Conservation (phyloP, 30 jellyfish, hydroid and myxozoan species). For the Aurelia aurita complex sp. Pacific region DNA sequence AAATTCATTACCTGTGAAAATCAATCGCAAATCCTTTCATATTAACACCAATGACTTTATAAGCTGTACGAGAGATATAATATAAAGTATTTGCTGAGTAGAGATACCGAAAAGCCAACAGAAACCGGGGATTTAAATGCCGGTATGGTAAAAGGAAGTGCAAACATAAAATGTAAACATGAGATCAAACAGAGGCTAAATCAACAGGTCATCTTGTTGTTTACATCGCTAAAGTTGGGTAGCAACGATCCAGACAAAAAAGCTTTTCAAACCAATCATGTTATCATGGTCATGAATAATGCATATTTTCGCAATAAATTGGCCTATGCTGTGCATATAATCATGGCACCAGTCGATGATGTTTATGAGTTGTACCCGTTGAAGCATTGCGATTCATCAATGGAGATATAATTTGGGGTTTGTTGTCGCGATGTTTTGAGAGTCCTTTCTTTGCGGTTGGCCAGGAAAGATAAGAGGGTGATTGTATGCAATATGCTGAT, state of each 20-base stretch:
- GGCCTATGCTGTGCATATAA: slow-evolving; percentile 18
- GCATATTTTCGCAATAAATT: neutral
- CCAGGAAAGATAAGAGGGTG: neutral
- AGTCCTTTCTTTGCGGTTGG: slow-evolving; percentile 7
- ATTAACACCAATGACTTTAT: too few relatives aligned
- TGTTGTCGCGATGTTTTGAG: neutral
- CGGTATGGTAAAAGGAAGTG: neutral
- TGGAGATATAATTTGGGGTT: too few relatives aligned
- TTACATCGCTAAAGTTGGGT: neutral
- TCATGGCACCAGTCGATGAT: slow-evolving; percentile 10
- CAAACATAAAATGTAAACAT: neutral
- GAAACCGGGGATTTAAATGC: neutral
- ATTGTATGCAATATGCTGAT: too few relatives aligned
- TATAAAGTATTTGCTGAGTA: too few relatives aligned
- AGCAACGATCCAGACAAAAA: neutral
- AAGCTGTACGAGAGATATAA: too few relatives aligned
- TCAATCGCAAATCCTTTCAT: too few relatives aligned
- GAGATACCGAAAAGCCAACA: neutral
- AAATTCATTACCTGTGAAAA: too few relatives aligned
- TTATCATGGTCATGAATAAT: neutral
- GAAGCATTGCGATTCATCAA: neutral
- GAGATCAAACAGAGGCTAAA: neutral
- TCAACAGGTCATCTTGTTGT: slow-evolving; percentile 5
- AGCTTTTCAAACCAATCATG: too few relatives aligned
- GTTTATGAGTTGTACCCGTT: slow-evolving; percentile 6